Base-by-base conservation (phyloP, 2,888 invertebrate genomes). In the Lithosia quadra region DNA sequence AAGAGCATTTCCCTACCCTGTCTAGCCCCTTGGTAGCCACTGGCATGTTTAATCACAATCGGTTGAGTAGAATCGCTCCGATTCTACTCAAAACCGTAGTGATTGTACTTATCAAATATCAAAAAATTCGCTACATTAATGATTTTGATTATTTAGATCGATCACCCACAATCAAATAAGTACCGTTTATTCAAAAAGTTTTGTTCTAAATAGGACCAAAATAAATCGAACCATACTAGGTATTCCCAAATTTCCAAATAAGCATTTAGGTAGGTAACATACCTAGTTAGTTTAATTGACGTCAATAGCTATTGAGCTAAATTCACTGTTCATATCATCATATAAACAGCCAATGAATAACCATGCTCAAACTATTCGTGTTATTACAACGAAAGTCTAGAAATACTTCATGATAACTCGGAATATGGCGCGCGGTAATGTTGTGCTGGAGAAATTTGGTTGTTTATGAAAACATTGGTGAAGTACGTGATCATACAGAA, bases 381-480 rank as follows among this genome's bases (percentile, higher is more conserved):
- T 57, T 22, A 21, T 63, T 49, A 62, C 56, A 63, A 63, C 21
- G n/a, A 62, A 61, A 55, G 13, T 57, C 60, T 56, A 56, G 21
- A 69, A 56, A 65, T 57, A 65, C 53, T 11, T 11, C 56, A 28
- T 28, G 57, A 57, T 65, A 64, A 8, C 55, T 53, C 22, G 21
- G 60, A 68, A 68, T 68, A 63, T 63, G 11, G 9, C 15, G 63
- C 65, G 65, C 24, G 62, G 24, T 34, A 18, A 28, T 39, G 36
- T 39, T 43, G n/a, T 59, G 66, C 39, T 55, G 33, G 65, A 58
- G 69, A 69, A 69, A 69, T 69, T 69, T 39, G 13, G 57, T 63
- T 69, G 69, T 66, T 69, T 69, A 66, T 66, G 63, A 66, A 63
- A 69, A 69, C 59, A 69, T 62, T 70, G 39, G 33, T 33, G 62